Conservation (phyloP, 1,140 invertebrate genomes). For the Teleopsis dalmanni region DNA sequence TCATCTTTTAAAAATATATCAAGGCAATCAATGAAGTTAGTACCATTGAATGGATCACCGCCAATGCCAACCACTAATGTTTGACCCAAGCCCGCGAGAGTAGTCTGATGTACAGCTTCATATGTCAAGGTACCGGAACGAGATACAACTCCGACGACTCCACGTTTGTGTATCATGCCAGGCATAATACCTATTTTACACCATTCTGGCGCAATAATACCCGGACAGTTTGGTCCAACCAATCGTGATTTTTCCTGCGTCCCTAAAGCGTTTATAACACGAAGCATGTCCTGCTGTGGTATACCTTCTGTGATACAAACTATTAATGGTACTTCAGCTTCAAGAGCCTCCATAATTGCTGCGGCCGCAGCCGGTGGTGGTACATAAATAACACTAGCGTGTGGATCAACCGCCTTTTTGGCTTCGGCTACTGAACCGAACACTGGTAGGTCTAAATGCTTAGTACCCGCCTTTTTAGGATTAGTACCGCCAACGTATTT, state of each 20-base stretch:
- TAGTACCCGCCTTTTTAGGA: slow-evolving; percentile 89
- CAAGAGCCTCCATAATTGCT: slow-evolving; percentile 91
- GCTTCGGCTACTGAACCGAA: slow-evolving; percentile 80
- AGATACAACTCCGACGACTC: slow-evolving; percentile 91
- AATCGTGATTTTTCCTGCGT: slow-evolving; percentile 86
- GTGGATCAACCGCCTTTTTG: slow-evolving; percentile 70
- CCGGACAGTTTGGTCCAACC: slow-evolving; percentile 97
- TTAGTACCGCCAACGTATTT: slow-evolving; percentile 95
- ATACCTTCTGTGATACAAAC: slow-evolving; percentile 99
- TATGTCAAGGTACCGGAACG: slow-evolving; percentile 97
- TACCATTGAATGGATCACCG: slow-evolving; percentile 99
- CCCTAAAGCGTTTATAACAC: slow-evolving; percentile 80
- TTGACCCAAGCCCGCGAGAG: slow-evolving; percentile 86
- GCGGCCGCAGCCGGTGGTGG: slow-evolving; percentile 86
- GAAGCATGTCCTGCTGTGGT: slow-evolving; percentile 97
- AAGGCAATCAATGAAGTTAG: slow-evolving; percentile 98
- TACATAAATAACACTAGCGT: slow-evolving; percentile 94
- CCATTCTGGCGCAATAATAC: slow-evolving; percentile 91
- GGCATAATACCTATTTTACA: slow-evolving; percentile 99
- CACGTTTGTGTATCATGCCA: slow-evolving; percentile 89
- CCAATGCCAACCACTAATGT: slow-evolving; percentile 97
- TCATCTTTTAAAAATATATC: slow-evolving; percentile 91
- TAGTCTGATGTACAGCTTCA: slow-evolving; percentile 96
- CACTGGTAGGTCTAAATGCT: slow-evolving; percentile 89
- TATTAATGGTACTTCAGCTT: slow-evolving; percentile 92